Conservation (phyloP, 2,113 vertebrate species). For the Sebastes schlegelii region DNA sequence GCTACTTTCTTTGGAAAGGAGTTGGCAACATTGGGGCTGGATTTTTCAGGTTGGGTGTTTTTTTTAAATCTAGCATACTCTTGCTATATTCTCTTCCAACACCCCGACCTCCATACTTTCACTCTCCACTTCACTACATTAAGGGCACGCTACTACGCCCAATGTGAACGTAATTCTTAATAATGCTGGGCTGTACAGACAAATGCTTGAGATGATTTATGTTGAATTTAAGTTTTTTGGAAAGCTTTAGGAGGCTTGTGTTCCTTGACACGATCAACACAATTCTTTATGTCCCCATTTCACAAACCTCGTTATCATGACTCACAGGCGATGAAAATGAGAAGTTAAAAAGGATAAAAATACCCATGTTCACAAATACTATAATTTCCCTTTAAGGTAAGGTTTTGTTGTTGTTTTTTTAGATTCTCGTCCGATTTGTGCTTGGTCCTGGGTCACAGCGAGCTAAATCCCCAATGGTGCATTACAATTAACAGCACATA, state of each 20-base stretch:
- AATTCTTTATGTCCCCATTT: not conserved
- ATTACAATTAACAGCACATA: slow-evolving; percentile 15
- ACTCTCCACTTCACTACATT: not conserved
- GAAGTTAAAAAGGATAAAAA: not conserved
- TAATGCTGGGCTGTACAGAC: too few species aligned
- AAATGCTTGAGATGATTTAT: too few species aligned
- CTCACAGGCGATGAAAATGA: not conserved
- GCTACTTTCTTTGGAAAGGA: too few species aligned
- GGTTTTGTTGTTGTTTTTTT: not conserved
- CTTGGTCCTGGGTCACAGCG: slow-evolving; percentile 15
- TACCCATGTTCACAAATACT: not conserved
- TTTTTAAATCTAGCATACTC: too few species aligned
- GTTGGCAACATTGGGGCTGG: too few species aligned
- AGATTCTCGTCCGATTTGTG: not conserved
- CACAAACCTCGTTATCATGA: not conserved
- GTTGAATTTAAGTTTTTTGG: not conserved
- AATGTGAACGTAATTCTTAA: not conserved
- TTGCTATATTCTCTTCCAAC: too few species aligned
- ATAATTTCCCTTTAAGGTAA: not conserved
- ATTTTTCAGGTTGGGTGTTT: too few species aligned
- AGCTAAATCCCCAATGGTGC: slow-evolving; percentile 19
- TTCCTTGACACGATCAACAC: not conserved
- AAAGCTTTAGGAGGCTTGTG: not conserved
- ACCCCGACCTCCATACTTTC: not conserved
- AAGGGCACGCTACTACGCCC: not conserved